phyloP scores from a whole-genome alignment of 2,797 vertebrate genomes.

The Nasua narica region DNA sequence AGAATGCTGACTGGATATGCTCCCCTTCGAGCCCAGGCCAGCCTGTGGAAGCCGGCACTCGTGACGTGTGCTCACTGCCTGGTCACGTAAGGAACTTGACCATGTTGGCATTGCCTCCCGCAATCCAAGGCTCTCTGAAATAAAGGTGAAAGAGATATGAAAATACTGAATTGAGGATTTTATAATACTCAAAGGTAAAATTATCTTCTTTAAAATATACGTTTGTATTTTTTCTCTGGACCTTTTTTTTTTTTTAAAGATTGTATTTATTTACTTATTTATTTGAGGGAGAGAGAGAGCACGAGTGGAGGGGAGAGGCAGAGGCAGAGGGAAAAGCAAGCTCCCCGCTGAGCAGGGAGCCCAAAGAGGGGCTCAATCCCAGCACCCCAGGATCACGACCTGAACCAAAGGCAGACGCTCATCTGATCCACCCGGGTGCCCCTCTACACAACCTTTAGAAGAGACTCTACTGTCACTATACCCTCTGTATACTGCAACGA shows the following conservation, averaged over 20 bases:
- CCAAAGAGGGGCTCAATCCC: background rate
- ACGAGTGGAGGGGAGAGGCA: background rate
- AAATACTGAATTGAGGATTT: background rate
- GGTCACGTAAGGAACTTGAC: accelerated
- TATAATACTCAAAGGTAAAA: background rate
- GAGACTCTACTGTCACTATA: background rate
- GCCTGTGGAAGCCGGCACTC: too few species aligned
- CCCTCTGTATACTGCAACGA: too few species aligned
- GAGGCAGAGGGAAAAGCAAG: background rate
- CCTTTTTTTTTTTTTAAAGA: background rate
- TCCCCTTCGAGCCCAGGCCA: accelerated
- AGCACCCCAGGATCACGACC: background rate
- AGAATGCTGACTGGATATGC: background rate
- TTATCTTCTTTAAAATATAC: background rate
- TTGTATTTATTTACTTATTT: background rate
- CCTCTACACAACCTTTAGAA: background rate
- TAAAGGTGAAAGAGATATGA: background rate
- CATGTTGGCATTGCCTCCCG: background rate
- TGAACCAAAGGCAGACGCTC: background rate
- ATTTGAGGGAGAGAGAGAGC: background rate
- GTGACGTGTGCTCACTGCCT: accelerated
- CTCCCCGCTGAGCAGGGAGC: background rate
- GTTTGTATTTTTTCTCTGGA: background rate
- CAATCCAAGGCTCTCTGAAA: too few species aligned
- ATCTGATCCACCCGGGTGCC: background rate